Percentiles rank a stretch among this genome's conserved stretches.
These are phyloP conservation scores for Ochropacha duplaris DNA, from an alignment of 2,888 invertebrate genomes.

Conservation along the genomic window DNA sequence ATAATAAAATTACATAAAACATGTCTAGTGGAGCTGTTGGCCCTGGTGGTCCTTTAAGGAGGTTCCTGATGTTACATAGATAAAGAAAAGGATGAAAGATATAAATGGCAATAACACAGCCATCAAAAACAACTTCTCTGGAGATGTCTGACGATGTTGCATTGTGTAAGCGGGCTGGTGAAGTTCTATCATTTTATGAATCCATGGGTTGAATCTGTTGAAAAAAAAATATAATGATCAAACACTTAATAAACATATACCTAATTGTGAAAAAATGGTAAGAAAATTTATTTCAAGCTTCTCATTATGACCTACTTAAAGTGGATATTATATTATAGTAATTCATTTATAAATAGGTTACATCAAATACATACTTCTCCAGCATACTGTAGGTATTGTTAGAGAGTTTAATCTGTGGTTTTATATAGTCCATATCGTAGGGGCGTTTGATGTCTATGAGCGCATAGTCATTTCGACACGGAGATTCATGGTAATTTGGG, in stretches of 20 bases:
- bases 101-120: constrained; percentile 27
- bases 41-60: neutral
- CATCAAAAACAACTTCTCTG: constrained; percentile 18
- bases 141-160: constrained; percentile 8
- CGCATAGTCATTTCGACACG: constrained; percentile 18
- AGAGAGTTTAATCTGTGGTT: constrained; percentile 19
- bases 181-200: neutral
- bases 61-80: constrained; percentile 19
- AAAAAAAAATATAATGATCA: neutral
- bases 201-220: neutral
- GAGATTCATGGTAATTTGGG: constrained; percentile 17
- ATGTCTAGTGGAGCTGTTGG: too few relatives aligned
- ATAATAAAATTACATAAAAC: too few relatives aligned
- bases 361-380: constrained; percentile 16
- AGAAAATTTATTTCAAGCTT: too few relatives aligned
- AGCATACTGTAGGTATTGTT: constrained; percentile 17
- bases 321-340: too few relatives aligned
- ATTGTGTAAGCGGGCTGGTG: neutral
- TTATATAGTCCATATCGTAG: constrained; percentile 23
- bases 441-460: constrained; percentile 17
- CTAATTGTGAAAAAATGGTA: too few relatives aligned
- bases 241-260: too few relatives aligned
- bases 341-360: neutral
- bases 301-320: too few relatives aligned
- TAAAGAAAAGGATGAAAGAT: constrained; percentile 22